phyloP scores from a whole-genome alignment of 2,113 vertebrate genomes.

The Pomatorhinus ruficollis region DNA sequence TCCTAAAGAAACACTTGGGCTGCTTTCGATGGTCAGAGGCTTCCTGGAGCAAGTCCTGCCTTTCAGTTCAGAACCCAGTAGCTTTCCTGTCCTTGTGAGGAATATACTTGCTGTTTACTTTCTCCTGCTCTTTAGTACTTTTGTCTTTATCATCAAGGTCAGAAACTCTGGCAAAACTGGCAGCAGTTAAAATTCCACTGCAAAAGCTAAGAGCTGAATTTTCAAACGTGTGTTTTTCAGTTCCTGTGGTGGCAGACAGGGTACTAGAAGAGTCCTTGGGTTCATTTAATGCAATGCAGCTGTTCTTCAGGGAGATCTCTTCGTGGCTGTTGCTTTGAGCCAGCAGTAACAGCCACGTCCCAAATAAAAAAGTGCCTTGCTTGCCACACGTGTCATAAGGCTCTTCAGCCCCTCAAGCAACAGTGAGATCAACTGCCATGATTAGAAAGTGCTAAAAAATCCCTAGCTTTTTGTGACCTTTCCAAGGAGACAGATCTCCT shows the following conservation, averaged over 20 bases:
- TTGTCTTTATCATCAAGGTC: not conserved
- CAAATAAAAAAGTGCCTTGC: not conserved
- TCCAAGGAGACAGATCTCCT: not conserved
- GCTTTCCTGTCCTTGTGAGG: not conserved
- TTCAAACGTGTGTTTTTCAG: not conserved
- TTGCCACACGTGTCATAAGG: not conserved
- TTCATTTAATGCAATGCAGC: not conserved
- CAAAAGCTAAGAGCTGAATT: not conserved
- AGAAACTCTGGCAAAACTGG: not conserved
- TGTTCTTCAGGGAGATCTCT: not conserved
- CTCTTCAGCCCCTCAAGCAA: not conserved
- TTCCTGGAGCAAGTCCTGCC: not conserved
- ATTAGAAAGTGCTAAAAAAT: not conserved
- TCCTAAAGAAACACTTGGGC: not conserved
- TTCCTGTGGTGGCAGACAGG: not conserved
- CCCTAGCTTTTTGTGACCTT: not conserved
- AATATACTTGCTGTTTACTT: not conserved
- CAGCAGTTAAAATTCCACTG: not conserved
- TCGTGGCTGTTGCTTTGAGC: not conserved
- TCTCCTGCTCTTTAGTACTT: not conserved
- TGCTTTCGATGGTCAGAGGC: not conserved
- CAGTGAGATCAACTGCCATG: not conserved
- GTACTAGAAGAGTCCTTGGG: not conserved
- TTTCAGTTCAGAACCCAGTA: not conserved
- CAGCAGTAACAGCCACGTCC: not conserved